Percentiles rank a stretch among this genome's conserved stretches.
Evolutionary conservation across 2,888 invertebrate genomes (phyloP).

Genomic region (Gastrophysa polygoni): DNA sequence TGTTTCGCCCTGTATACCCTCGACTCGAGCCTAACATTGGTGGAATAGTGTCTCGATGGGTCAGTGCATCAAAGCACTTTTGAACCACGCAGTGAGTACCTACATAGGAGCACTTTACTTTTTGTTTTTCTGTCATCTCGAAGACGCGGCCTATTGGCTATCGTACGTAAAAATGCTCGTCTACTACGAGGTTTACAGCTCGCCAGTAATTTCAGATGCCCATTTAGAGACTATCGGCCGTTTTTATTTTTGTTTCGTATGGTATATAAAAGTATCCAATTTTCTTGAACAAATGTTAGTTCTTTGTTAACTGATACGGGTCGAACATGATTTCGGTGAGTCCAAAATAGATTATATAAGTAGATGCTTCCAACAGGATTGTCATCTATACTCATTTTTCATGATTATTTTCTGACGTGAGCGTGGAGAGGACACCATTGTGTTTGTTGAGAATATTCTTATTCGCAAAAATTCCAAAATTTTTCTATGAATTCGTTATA

Average conservation of each 20-base stretch:
- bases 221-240: conserved; percentile 20
- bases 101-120: conserved; percentile 15
- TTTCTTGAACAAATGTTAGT: conserved; percentile 30
- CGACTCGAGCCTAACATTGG: conserved; percentile 12
- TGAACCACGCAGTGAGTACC: neutral
- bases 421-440: no score
- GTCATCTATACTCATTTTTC: neutral
- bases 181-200: conserved; percentile 33
- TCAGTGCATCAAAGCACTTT: neutral
- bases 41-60: conserved; percentile 22
- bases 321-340: conserved; percentile 33
- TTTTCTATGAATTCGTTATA: no score
- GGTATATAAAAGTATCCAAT: conserved; percentile 30
- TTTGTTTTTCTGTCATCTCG: conserved; percentile 31
- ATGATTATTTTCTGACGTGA: no score
- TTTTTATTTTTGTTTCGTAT: conserved; percentile 24
- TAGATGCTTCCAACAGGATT: neutral
- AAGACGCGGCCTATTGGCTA: conserved; percentile 36
- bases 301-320: conserved; percentile 27
- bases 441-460: no score
- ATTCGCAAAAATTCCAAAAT: no score
- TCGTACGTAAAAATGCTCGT: conserved; percentile 33
- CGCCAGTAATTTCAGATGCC: conserved; percentile 25
- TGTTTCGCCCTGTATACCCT: neutral
- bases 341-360: neutral